Conservation (phyloP, 2,888 invertebrate species). For the Dicyrtoma fusca region DNA sequence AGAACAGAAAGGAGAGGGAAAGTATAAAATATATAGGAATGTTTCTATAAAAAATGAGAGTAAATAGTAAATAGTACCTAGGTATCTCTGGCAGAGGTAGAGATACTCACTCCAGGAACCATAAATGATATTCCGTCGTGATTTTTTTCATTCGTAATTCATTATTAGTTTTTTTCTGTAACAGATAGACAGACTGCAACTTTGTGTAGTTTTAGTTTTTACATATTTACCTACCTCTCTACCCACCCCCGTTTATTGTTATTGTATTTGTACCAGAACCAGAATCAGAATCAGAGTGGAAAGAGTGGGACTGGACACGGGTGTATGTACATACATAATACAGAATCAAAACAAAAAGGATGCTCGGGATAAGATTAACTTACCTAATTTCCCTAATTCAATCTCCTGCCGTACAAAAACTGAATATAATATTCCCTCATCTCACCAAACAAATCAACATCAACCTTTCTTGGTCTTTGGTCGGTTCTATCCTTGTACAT, state of each 20-base stretch:
- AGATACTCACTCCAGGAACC: slow-evolving; percentile 16
- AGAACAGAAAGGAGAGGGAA: neutral
- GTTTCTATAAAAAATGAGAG: neutral
- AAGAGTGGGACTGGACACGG: too few relatives aligned
- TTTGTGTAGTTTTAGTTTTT: neutral
- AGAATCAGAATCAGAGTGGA: too few relatives aligned
- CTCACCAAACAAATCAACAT: neutral
- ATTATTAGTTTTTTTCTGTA: slow-evolving; percentile 14
- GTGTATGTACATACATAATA: neutral
- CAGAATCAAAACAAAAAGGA: neutral
- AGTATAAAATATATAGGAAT: slow-evolving; percentile 4
- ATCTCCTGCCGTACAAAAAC: slow-evolving; percentile 8
- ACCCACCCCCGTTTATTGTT: too few relatives aligned
- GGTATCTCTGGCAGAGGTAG: neutral
- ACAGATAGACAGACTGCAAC: slow-evolving; percentile 7
- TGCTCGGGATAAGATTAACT: neutral
- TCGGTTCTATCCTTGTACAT: neutral
- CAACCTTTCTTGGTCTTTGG: neutral
- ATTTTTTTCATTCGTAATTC: neutral
- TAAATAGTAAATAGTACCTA: neutral
- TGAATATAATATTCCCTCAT: neutral
- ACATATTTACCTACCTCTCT: neutral
- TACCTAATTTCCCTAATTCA: slow-evolving; percentile 23
- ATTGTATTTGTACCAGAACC: too few relatives aligned
- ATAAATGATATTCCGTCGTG: slow-evolving; percentile 10